Base-by-base conservation (phyloP, 2,888 invertebrate genomes). In the Aquatica leii region DNA sequence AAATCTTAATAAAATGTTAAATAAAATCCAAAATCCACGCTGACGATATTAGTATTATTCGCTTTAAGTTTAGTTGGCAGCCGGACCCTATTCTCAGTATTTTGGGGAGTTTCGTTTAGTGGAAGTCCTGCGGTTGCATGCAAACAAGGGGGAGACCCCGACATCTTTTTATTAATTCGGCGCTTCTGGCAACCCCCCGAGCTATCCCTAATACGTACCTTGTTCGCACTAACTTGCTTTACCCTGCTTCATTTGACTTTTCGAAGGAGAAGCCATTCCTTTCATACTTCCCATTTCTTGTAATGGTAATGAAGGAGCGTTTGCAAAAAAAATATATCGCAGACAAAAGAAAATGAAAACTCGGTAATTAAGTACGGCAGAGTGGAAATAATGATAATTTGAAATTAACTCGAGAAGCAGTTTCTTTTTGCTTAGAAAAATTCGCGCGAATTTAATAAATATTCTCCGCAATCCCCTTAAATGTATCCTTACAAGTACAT, bases 141-240 rank as follows among this genome's bases (percentile, higher is more conserved):
- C 73, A 71, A 73, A 71, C 71, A 71, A 71, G 71, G 71, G 71
- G 71, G 69, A 65, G 60, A 63, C 51, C 65, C 50, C 70, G 69
- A 67, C 70, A 69, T 72, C 71, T 72, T 72, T 73, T 72, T 72
- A 72, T 72, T 72, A 72, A 72, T 73, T 68, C 69, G 70, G 64
- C 63, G 66, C 65, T 55, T 58, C 67, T 56, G 62, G 61, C 59
- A 31, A 46, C 64, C 63, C 58, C 62, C 40, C 15, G 62, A 51
- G 65, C 24, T 62, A 52, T 50, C 69, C 67, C 65, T 68, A 65
- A 61, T 65, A 59, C 54, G 62, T 58, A 68, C 69, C 69, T 69
- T 71, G 68, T 69, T 68, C 66, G 67, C 66, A 56, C 68, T 71
- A 70, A 71, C 69, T 71, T 58, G 67, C 65, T 56, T 69, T 63